A percentile compares a stretch with the other conserved stretches of the same genome.
phyloP scores from a whole-genome alignment of 2,113 vertebrate genomes.

The Vidua macroura region DNA sequence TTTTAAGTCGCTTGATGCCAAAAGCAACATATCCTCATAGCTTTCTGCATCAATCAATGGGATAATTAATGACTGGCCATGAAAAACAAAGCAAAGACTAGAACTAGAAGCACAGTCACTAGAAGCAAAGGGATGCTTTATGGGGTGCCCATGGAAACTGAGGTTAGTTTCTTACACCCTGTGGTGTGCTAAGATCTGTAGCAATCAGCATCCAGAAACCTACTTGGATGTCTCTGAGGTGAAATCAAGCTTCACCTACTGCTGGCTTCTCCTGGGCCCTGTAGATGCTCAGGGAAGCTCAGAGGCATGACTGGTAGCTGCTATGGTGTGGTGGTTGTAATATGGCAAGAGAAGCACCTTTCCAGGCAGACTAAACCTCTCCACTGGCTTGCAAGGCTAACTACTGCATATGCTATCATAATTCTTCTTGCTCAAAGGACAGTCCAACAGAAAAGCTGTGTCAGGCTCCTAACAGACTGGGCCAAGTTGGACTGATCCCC shows the following conservation, averaged over 20 bases:
- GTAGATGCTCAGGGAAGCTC: not conserved
- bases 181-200: not conserved
- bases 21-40: not conserved
- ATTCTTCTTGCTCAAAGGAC: not conserved
- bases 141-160: not conserved
- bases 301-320: not conserved
- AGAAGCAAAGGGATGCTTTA: not conserved
- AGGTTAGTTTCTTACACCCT: not conserved
- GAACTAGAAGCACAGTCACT: not conserved
- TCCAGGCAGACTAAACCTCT: not conserved
- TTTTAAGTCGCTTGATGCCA: not conserved
- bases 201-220: not conserved
- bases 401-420: not conserved
- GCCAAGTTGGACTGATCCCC: rapidly evolving
- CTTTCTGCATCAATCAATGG: not conserved
- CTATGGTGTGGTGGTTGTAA: not conserved
- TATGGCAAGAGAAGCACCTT: not conserved
- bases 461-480: not conserved
- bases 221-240: not conserved
- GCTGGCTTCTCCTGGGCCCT: not conserved
- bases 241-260: not conserved
- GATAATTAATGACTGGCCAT: not conserved
- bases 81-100: not conserved
- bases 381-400: not conserved
- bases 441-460: not conserved